Evolutionary conservation across 2,113 vertebrate species (phyloP), one percentile per base, ranked within the genome.

Genomic region (Cyanoliseus patagonus): DNA sequence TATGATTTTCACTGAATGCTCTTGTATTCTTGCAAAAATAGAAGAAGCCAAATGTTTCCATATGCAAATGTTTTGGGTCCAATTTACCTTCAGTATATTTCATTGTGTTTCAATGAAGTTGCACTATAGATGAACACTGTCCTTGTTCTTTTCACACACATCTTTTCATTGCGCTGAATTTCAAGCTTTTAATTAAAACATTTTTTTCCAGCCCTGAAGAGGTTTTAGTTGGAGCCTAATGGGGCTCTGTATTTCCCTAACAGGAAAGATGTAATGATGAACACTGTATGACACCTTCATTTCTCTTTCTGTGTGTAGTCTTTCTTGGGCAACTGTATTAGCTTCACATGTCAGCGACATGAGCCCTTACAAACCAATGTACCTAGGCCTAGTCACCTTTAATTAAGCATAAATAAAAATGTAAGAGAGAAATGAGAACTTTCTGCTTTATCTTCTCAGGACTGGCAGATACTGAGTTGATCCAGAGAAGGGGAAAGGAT

Each of bases 151-250:
- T 46, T 11, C 17, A 44, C 63, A 41, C 31, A 33, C 19, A 59
- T 59, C 20, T n/a, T 91, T 84, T 83, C 37, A n/a, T 72, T 5
- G 8, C 12, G 17, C 39, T 25, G 11, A 87, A 87, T 91, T 62
- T 90, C 59, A 74, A 88, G 35, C 18, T 92, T 96, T 96, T 86
- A 93, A 92, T 96, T 86, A 76, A 68, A 75, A 57, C 4, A 67
- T 57, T 27, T 68, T 86, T 49, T 87, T 78, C 51, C 62, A 68
- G 8, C 37, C 86, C 46, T 83, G 63, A 78, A 55, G 49, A 82
- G 69, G 41, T 81, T 91, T 52, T 53, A 49, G 18, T 46, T 79
- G 81, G 24, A 69, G 27, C 35, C 23, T 91, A 82, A 91, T 47
- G 41, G 22, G 18, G 63, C 10, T 76, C 24, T 68, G 35, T 22